A percentile compares a stretch with the other conserved stretches of the same genome.
These are phyloP conservation scores for Bombus confusus DNA, from an alignment of 1,140 invertebrate species.

Conservation along the genomic window DNA sequence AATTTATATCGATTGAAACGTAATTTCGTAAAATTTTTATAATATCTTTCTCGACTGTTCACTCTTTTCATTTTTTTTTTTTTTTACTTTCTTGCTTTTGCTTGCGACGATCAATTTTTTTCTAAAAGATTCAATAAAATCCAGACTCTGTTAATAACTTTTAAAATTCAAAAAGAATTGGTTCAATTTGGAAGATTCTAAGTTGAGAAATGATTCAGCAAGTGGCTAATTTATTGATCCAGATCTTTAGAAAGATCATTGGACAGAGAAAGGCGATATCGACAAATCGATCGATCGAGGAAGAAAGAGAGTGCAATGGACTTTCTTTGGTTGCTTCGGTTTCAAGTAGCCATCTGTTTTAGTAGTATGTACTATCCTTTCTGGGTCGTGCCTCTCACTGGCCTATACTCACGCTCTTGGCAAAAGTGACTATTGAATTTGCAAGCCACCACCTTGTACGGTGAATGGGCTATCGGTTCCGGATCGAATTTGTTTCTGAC, in stretches of 20 bases:
- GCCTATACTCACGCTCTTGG: constrained; percentile 45
- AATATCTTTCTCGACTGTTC: no score
- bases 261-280: constrained; percentile 34
- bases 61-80: no score
- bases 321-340: constrained; percentile 59
- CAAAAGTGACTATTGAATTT: constrained; percentile 63
- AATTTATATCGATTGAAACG: neutral
- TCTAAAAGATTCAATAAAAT: no score
- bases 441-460: constrained; percentile 12
- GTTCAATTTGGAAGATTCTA: no score
- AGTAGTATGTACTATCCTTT: constrained; percentile 57
- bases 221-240: neutral
- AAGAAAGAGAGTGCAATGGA: constrained; percentile 54
- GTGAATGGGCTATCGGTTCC: constrained; percentile 57
- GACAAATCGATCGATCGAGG: constrained; percentile 9
- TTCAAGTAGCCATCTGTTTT: constrained; percentile 55
- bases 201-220: no score
- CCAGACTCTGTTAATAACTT: neutral
- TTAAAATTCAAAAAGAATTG: neutral
- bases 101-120: no score
- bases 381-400: constrained; percentile 75
- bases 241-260: neutral
- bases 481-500: constrained; percentile 46
- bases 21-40: neutral
- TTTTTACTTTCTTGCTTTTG: no score